A percentile compares a stretch with the other conserved stretches of the same genome.
Evolutionary conservation across 1,140 invertebrate species (phyloP).

Genomic region (Nasonia vitripennis): DNA sequence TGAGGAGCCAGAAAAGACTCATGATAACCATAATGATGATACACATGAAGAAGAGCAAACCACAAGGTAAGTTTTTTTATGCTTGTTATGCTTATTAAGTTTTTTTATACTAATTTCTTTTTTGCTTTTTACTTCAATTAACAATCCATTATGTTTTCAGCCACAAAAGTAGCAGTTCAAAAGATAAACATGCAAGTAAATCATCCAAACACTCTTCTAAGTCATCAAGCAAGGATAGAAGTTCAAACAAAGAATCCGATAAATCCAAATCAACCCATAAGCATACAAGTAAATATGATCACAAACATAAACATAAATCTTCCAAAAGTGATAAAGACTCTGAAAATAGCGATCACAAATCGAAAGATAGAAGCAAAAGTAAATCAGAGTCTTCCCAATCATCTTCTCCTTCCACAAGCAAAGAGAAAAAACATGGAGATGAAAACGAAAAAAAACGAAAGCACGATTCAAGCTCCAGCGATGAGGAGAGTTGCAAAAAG

Average conservation of each 20-base stretch:
- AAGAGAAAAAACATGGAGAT: slow-evolving; percentile 35
- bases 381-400: slow-evolving; percentile 40
- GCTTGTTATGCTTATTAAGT: neutral
- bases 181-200: slow-evolving; percentile 38
- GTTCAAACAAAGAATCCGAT: slow-evolving; percentile 47
- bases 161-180: slow-evolving; percentile 21
- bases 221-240: slow-evolving; percentile 50
- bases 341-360: slow-evolving; percentile 45
- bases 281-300: slow-evolving; percentile 41
- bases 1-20: neutral
- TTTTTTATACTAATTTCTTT: no score
- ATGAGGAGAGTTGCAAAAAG: slow-evolving; percentile 51
- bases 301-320: slow-evolving; percentile 53
- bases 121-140: neutral
- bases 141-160: neutral
- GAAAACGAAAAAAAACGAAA: slow-evolving; percentile 36
- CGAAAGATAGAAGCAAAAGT: slow-evolving; percentile 38
- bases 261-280: slow-evolving; percentile 40
- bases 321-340: slow-evolving; percentile 56
- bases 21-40: neutral
- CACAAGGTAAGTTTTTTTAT: neutral
- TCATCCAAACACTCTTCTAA: slow-evolving; percentile 28
- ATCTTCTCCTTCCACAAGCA: slow-evolving; percentile 22
- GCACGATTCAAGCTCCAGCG: slow-evolving; percentile 41
- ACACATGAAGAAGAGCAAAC: slow-evolving; percentile 23